Evolutionary conservation across 2,888 invertebrate species (phyloP).

Genomic region (Ganaspis brasiliensis): DNA sequence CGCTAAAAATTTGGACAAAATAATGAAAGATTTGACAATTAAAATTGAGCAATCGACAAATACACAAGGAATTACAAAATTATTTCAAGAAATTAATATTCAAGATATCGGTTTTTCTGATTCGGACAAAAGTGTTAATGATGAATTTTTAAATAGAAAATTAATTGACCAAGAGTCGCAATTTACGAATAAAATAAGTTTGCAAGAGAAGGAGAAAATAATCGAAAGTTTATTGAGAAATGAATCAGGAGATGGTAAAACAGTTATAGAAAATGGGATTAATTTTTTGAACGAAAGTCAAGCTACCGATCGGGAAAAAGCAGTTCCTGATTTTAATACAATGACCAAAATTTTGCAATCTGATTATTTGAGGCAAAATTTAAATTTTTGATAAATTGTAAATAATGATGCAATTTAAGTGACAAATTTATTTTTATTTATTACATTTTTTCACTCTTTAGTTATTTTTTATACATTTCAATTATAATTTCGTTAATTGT

Average conservation of each 20-base stretch:
- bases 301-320: no score
- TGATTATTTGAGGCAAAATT: slow-evolving; percentile 65
- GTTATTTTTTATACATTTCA: no score
- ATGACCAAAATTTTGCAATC: slow-evolving; percentile 65
- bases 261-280: no score
- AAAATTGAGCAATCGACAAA: not conserved
- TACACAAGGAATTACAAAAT: not conserved
- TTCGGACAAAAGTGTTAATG: no score
- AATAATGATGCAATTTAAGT: no score
- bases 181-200: not conserved
- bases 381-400: not conserved
- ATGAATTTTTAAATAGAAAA: not conserved
- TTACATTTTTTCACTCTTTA: no score
- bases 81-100: slow-evolving; percentile 20
- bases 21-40: not conserved
- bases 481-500: no score
- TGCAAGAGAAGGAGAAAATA: slow-evolving; percentile 13
- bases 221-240: not conserved
- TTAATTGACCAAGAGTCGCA: not conserved
- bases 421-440: no score
- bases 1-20: not conserved
- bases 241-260: not conserved
- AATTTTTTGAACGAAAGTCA: not conserved
- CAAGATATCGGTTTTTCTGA: not conserved
- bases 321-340: slow-evolving; percentile 31